Percentiles rank a stretch among this genome's conserved stretches.
Evolutionary conservation across 2,888 invertebrate species (phyloP).

Genomic region (Hyles lineata): DNA sequence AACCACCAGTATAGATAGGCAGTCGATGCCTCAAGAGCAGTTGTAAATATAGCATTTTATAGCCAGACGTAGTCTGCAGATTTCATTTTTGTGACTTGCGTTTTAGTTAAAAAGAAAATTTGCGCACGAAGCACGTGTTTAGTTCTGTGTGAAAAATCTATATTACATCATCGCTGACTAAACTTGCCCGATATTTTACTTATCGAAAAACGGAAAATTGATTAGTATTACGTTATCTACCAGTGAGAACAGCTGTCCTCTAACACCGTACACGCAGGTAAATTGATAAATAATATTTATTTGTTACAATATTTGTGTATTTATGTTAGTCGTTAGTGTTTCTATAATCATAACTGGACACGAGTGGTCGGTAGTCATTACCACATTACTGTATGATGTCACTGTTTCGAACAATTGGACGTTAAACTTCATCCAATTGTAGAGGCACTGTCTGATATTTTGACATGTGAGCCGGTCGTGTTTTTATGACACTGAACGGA

Average conservation of each 20-base stretch:
- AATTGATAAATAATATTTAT: background rate
- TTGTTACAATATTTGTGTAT: background rate
- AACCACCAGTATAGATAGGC: no score
- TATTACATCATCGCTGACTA: background rate
- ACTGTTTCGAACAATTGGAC: background rate
- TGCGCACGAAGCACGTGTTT: background rate
- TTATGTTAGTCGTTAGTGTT: background rate
- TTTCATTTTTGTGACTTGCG: background rate
- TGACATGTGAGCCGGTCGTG: background rate
- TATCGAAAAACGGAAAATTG: background rate
- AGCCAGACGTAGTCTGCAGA: no score
- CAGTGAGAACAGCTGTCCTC: background rate
- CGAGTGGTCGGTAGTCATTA: background rate
- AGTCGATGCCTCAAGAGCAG: no score
- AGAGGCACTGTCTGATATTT: background rate
- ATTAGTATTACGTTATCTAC: background rate
- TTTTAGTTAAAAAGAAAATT: background rate
- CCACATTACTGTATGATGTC: background rate
- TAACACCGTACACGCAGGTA: background rate
- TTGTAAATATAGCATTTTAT: no score
- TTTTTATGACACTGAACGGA: background rate
- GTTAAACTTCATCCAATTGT: background rate
- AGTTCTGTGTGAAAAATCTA: background rate
- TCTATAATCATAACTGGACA: background rate
- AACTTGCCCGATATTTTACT: background rate